Conservation (phyloP, 2,888 invertebrate species). For the Orgyia antiqua region DNA sequence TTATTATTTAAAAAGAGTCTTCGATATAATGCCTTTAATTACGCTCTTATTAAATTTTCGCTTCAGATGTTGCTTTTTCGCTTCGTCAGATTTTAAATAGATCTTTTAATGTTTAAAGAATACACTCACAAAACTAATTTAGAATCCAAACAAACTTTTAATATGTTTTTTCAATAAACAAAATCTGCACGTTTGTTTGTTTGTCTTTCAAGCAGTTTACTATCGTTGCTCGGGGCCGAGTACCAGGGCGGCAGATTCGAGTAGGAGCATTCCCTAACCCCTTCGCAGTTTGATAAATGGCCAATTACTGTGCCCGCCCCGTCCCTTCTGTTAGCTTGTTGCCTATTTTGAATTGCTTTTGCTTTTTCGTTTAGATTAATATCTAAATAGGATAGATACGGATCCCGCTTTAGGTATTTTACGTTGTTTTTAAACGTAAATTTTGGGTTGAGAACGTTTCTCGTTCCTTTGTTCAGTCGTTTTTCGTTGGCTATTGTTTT, state of each 20-base stretch:
- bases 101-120: no score
- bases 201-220: constrained; percentile 39
- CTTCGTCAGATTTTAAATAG: no score
- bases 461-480: constrained; percentile 41
- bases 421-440: constrained; percentile 78
- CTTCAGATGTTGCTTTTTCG: no score
- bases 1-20: no score
- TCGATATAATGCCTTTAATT: no score
- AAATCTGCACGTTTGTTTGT: constrained; percentile 44
- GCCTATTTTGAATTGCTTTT: constrained; percentile 78
- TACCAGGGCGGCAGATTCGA: constrained; percentile 58
- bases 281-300: constrained; percentile 79
- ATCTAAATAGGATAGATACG: constrained; percentile 79
- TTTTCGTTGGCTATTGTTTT: constrained; percentile 60
- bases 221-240: constrained; percentile 28
- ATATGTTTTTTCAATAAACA: constrained; percentile 21
- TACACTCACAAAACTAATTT: no score
- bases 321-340: constrained; percentile 78
- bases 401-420: constrained; percentile 73
- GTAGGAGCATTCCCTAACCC: constrained; percentile 70
- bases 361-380: constrained; percentile 79
- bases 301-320: constrained; percentile 75
- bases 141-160: constrained; percentile 15
- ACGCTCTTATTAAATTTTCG: no score
- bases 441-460: constrained; percentile 36